Base-by-base conservation (phyloP, 2,113 vertebrate genomes). In the Rhinolophus ferrumequinum region DNA sequence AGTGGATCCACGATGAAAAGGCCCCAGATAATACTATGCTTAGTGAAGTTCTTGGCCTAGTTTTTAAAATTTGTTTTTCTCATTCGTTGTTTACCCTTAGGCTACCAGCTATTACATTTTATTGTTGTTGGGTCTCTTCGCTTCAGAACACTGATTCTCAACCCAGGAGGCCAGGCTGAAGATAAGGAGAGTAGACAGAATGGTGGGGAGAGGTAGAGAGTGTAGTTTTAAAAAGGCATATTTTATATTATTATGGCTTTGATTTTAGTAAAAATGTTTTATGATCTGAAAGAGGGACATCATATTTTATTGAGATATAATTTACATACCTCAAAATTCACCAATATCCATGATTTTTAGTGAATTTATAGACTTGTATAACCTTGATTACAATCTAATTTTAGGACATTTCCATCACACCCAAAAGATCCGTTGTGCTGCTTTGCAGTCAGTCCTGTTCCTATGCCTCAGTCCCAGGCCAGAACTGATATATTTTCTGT, bases 181-280 rank as follows among this genome's bases (percentile, higher is more conserved):
- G 30, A 86, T 95, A 62, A 91, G 72, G 72, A 82, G 30, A 88
- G n/a, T 67, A 24, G 86, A 83, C 44, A 83, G 22, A 93, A 79
- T 86, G 21, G 26, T 18, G 16, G 13, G 13, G 28, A 22, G 41
- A 10, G 10, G 19, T 72, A 96, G 52, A 75, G 22, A 66, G 30
- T 85, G 64, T 87, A 90, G 64, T 90, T 96, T 90, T 88, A 22
- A 69, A 94, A 93, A 72, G 70, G 14, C 24, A 41, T 91, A 60
- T 79, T 88, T 96, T 33, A 85, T 92, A 56, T 64, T 94, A 69
- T 58, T 66, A 62, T 88, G n/a, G 54, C 70, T 96, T 93, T 95
- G 44, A 92, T 38, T 95, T 95, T 93, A 91, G 60, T 85, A 10
- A 88, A 66, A 91, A 86, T 80, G 22, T 93, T 95, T 90, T 92